Percentiles rank a stretch among this genome's conserved stretches.
Evolutionary conservation across 1,140 invertebrate species (phyloP).

Genomic region (Bombus confusus): DNA sequence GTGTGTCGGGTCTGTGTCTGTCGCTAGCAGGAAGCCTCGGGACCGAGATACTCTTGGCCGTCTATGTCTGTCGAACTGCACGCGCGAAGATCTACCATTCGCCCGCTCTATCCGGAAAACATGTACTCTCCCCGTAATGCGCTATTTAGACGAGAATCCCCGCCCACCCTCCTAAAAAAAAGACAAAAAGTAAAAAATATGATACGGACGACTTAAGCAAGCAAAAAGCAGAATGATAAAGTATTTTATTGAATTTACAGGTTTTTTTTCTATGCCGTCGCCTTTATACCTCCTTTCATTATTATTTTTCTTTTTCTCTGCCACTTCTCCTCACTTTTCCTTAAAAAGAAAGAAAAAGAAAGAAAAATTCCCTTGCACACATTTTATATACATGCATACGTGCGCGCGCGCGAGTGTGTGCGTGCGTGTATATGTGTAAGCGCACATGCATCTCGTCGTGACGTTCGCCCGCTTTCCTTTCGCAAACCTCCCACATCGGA

Average conservation of each 20-base stretch:
- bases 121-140: constrained; percentile 65
- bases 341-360: accelerated
- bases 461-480: neutral
- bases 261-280: neutral
- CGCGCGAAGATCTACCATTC: constrained; percentile 77
- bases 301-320: neutral
- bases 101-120: constrained; percentile 67
- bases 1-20: constrained; percentile 75
- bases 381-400: neutral
- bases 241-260: constrained; percentile 37
- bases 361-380: neutral
- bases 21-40: constrained; percentile 81
- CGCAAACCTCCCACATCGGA: neutral
- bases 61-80: constrained; percentile 75
- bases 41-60: constrained; percentile 80
- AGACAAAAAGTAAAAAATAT: constrained; percentile 50
- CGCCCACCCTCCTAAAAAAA: neutral
- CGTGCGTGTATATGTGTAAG: neutral
- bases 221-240: constrained; percentile 4
- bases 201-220: constrained; percentile 23
- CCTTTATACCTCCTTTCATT: neutral
- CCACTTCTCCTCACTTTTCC: neutral
- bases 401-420: neutral
- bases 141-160: constrained; percentile 57
- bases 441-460: constrained; percentile 12